Evolutionary conservation across 2,113 vertebrate genomes (phyloP).

Genomic region (Gnathonemus echidnorhynchus): DNA sequence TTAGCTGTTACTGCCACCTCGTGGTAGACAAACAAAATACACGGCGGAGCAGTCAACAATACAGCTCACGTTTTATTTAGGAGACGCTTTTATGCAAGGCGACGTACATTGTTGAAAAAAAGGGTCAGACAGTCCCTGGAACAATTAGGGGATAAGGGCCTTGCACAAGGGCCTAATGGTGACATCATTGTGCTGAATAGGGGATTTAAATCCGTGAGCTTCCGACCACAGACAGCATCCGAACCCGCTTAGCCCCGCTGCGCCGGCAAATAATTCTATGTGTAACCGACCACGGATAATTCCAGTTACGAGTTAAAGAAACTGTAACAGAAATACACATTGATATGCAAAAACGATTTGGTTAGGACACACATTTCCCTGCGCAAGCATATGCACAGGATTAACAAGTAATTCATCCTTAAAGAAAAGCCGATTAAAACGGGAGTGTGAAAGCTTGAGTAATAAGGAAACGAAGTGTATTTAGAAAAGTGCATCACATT

Average conservation of each 20-base stretch:
- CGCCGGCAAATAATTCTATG: background rate
- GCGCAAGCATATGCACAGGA: background rate
- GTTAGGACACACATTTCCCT: background rate
- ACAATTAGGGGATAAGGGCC: background rate
- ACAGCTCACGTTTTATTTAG: background rate
- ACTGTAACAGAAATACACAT: background rate
- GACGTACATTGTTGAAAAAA: background rate
- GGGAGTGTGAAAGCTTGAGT: background rate
- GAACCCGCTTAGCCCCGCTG: background rate
- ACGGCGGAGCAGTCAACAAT: background rate
- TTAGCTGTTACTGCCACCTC: conserved; percentile 10
- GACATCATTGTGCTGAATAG: background rate
- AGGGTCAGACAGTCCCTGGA: background rate
- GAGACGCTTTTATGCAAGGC: background rate
- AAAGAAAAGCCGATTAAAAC: background rate
- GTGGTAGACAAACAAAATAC: background rate
- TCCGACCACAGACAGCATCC: background rate
- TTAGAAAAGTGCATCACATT: background rate
- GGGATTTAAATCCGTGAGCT: background rate
- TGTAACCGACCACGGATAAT: background rate
- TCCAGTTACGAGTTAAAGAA: background rate
- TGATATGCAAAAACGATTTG: background rate
- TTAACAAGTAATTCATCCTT: background rate
- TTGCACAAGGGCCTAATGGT: background rate
- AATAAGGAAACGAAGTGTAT: background rate